Evolutionary conservation across 2,888 invertebrate species (phyloP).

Genomic region (Bunonema sp.): DNA sequence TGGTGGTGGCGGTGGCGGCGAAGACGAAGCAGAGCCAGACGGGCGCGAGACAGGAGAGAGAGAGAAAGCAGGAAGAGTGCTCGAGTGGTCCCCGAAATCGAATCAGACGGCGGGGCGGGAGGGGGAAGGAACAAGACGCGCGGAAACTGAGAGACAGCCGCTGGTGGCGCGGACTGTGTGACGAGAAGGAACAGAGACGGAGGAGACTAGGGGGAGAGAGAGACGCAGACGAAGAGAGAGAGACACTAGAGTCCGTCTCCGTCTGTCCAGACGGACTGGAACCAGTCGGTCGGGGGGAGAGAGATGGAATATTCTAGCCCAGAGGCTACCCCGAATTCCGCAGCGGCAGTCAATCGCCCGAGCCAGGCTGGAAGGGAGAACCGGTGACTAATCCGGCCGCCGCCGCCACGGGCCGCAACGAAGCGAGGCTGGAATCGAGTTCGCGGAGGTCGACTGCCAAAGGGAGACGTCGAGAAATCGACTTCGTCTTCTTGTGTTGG

Average conservation of each 20-base stretch:
- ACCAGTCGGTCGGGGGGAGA: no score
- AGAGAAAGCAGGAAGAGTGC: background rate
- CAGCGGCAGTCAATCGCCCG: no score
- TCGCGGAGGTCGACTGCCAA: no score
- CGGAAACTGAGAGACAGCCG: background rate
- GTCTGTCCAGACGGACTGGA: no score
- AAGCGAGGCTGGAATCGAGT: no score
- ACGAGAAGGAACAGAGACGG: background rate
- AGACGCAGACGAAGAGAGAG: background rate
- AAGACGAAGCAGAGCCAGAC: slow-evolving; percentile 1
- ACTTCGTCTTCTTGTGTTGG: no score
- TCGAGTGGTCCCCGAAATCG: background rate
- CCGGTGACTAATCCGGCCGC: no score
- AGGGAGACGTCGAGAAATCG: no score
- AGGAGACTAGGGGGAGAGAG: background rate
- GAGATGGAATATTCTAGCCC: no score
- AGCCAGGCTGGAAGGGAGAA: no score
- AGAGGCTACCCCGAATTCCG: no score
- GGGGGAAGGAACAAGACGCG: background rate
- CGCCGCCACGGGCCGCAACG: no score
- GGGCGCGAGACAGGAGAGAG: background rate
- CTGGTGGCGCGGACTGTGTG: background rate
- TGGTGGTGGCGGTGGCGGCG: slow-evolving; percentile 1
- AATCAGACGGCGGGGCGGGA: background rate
- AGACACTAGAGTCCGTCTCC: background rate